phyloP scores from a whole-genome alignment of 2,113 vertebrate species.

The Hippocampus mohnikei region DNA sequence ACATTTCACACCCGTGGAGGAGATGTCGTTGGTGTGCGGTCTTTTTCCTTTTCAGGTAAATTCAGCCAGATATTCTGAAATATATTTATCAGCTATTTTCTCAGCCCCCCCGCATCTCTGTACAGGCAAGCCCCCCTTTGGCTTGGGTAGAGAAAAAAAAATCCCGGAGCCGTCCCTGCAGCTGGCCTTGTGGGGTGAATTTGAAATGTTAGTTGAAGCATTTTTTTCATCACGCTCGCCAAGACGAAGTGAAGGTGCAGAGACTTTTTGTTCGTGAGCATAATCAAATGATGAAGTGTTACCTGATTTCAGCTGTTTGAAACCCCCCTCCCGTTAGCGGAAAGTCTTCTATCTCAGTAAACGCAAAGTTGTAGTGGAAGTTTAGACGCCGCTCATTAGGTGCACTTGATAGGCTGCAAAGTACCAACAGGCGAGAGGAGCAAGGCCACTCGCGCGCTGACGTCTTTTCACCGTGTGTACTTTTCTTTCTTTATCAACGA shows the following conservation, averaged over 20 bases:
- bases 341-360: background rate
- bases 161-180: no score
- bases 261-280: background rate
- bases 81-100: no score
- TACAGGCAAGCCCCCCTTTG: no score
- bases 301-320: conserved; percentile 21
- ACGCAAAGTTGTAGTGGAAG: background rate
- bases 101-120: no score
- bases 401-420: background rate
- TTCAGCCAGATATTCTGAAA: no score
- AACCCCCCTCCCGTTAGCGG: conserved; percentile 11
- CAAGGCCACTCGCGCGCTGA: background rate
- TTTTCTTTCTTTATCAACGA: conserved; percentile 11
- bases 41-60: conserved; percentile 8
- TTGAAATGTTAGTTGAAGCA: no score
- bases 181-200: no score
- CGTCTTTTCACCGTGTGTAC: background rate
- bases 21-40: conserved; percentile 28
- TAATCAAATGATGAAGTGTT: conserved; percentile 19
- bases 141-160: no score
- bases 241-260: background rate
- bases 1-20: conserved; percentile 7
- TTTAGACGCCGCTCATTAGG: conserved; percentile 7
- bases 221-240: no score
- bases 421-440: background rate